Evolutionary conservation across 2,888 invertebrate species (phyloP).

Genomic region (Lepas anatifera): DNA sequence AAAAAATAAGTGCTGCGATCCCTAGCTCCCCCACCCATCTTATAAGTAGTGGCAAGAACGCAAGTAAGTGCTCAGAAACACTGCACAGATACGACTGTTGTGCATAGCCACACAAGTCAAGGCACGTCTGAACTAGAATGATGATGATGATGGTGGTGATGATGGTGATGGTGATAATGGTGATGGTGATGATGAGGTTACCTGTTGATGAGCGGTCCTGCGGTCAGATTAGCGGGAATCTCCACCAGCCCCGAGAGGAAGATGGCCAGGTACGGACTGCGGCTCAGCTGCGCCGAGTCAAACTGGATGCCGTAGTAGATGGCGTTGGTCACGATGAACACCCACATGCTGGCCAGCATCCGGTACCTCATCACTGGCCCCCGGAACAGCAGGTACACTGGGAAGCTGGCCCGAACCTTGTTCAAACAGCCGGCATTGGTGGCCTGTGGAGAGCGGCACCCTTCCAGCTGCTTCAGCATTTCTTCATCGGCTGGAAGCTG

Average conservation of each 20-base stretch:
- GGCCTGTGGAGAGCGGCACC: neutral
- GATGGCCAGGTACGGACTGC: constrained; percentile 69
- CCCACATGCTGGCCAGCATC: neutral
- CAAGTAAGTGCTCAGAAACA: too few relatives aligned
- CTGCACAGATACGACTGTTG: too few relatives aligned
- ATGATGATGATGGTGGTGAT: too few relatives aligned
- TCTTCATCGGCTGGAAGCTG: neutral
- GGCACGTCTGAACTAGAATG: too few relatives aligned
- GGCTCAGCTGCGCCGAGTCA: constrained; percentile 64
- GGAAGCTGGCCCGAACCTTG: neutral
- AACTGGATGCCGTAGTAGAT: constrained; percentile 81
- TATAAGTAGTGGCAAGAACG: too few relatives aligned
- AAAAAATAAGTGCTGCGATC: too few relatives aligned
- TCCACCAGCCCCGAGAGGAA: constrained; percentile 53
- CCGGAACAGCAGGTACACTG: neutral
- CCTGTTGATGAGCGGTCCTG: neutral
- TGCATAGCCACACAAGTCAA: too few relatives aligned
- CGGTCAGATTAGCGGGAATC: constrained; percentile 16
- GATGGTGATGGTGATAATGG: too few relatives aligned
- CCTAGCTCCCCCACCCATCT: too few relatives aligned
- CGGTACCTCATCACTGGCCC: neutral
- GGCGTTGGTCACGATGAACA: neutral
- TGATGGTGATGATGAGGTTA: too few relatives aligned
- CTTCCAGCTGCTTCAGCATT: constrained; percentile 10
- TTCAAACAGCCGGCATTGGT: neutral